These are phyloP conservation scores for Punctoribates punctum DNA, from an alignment of 2,888 invertebrate species.

Conservation along the genomic window DNA sequence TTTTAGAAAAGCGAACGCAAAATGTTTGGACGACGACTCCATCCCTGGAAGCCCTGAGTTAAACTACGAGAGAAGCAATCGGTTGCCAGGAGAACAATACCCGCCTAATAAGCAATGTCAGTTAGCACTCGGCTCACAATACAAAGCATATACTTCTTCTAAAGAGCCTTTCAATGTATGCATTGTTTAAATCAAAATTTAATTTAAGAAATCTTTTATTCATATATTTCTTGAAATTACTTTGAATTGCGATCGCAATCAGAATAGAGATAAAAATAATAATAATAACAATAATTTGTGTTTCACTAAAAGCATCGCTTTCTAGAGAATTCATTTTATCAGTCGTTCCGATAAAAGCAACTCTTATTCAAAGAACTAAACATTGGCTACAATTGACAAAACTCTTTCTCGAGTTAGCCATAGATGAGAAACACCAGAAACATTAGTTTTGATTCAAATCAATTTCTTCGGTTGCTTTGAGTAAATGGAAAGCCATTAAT, in stretches of 20 bases:
- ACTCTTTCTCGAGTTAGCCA: too few species aligned
- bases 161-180: conserved; percentile 52
- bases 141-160: conserved; percentile 51
- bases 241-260: not conserved
- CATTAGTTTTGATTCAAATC: too few species aligned
- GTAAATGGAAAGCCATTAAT: too few species aligned
- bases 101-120: conserved; percentile 51
- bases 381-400: too few species aligned
- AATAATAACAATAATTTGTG: not conserved
- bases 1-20: conserved; percentile 46
- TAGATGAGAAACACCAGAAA: too few species aligned
- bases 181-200: not conserved
- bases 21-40: conserved; percentile 48
- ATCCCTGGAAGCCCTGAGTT: conserved; percentile 34
- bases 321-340: not conserved
- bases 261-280: not conserved
- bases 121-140: conserved; percentile 51
- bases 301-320: not conserved
- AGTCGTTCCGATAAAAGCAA: too few species aligned
- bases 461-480: too few species aligned
- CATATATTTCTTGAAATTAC: not conserved
- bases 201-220: not conserved
- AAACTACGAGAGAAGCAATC: conserved; percentile 42
- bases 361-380: too few species aligned
- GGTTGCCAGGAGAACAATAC: conserved; percentile 52